Percentiles rank a stretch among this genome's conserved stretches.
phyloP scores from a whole-genome alignment of 2,797 vertebrate species.

The Pteronotus mesoamericanus region DNA sequence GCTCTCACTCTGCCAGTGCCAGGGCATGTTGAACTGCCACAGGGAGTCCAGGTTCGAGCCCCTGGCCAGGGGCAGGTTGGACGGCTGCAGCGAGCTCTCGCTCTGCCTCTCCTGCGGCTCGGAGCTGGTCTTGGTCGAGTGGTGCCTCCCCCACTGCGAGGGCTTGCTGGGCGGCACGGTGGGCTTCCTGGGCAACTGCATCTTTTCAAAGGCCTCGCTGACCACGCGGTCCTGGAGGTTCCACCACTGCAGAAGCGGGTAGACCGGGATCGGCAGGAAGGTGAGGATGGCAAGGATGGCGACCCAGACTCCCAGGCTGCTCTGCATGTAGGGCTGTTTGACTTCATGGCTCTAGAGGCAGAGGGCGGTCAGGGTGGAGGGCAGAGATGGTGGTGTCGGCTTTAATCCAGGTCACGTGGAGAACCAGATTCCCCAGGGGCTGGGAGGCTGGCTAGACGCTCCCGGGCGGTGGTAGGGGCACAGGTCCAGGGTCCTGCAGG shows the following conservation, averaged over 20 bases:
- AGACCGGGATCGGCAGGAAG: not conserved
- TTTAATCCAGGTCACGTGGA: not conserved
- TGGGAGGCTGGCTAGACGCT: not conserved
- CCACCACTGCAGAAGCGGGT: slow-evolving; percentile 38
- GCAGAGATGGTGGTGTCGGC: not conserved
- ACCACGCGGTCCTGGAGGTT: not conserved
- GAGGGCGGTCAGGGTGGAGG: not conserved
- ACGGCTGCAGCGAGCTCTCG: accelerated
- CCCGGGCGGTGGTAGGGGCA: not conserved
- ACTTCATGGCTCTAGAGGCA: slow-evolving; percentile 10
- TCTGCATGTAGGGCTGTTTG: not conserved
- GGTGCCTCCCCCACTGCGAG: not conserved
- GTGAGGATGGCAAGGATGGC: not conserved
- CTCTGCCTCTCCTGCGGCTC: not conserved
- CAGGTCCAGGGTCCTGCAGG: too few relatives aligned
- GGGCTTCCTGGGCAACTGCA: not conserved
- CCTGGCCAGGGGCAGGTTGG: not conserved
- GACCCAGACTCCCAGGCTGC: not conserved
- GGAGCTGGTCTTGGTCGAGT: accelerated
- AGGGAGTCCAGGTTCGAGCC: accelerated
- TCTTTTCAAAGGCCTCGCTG: not conserved
- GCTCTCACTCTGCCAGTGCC: accelerated
- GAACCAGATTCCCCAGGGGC: not conserved
- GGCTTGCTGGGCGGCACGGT: not conserved
- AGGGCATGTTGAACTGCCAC: too few relatives aligned